A percentile compares a stretch with the other conserved stretches of the same genome.
phyloP scores from a whole-genome alignment of 2,797 vertebrate species.

The Helostoma temminkii region DNA sequence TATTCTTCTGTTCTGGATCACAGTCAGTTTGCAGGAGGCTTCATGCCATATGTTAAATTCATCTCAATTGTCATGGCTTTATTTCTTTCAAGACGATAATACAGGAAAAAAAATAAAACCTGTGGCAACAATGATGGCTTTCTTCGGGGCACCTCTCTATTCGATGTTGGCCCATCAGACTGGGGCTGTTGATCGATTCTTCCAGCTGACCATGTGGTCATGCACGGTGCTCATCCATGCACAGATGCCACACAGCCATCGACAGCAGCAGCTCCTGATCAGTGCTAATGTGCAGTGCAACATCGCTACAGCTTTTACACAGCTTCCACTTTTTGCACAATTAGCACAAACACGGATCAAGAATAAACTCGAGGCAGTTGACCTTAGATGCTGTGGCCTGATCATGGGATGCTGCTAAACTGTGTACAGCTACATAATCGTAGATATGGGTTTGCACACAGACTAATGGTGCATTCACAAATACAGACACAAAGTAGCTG shows the following conservation, averaged over 20 bases:
- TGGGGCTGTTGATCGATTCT: conserved; percentile 42
- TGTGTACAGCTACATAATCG: not conserved
- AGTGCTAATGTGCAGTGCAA: conserved; percentile 48
- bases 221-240: conserved; percentile 16
- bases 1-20: conserved; percentile 13
- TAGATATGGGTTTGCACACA: too few species aligned
- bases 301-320: conserved; percentile 21
- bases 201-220: conserved; percentile 38
- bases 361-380: not conserved
- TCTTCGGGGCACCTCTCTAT: too few species aligned
- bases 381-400: conserved; percentile 1
- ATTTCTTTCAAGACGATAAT: not conserved
- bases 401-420: conserved; percentile 3
- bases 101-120: not conserved
- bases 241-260: conserved; percentile 20
- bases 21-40: conserved; percentile 16
- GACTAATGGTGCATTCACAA: too few species aligned
- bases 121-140: too few species aligned
- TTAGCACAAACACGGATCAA: conserved; percentile 1
- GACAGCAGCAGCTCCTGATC: conserved; percentile 33
- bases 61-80: not conserved
- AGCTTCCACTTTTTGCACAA: conserved; percentile 25
- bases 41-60: not conserved
- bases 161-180: conserved; percentile 20
- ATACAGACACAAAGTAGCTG: too few species aligned